These are phyloP conservation scores for Capromys pilorides DNA, from an alignment of 2,797 vertebrate genomes.

Conservation along the genomic window DNA sequence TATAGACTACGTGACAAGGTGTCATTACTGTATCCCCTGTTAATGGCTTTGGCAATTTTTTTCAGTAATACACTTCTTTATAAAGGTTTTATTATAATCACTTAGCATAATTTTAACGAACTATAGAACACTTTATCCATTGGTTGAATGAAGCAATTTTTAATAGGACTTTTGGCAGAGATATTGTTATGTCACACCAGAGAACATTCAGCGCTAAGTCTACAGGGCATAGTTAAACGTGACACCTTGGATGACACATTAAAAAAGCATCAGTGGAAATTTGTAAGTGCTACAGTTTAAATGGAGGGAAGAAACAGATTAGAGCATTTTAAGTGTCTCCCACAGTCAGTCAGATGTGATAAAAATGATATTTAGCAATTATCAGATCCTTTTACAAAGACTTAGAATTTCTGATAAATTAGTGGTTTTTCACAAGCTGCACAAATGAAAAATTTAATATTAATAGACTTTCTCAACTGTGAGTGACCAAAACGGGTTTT, in stretches of 20 bases:
- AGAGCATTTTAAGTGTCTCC: constrained; percentile 68
- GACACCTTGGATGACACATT: constrained; percentile 49
- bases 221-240: constrained; percentile 70
- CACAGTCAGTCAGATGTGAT: constrained; percentile 50
- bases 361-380: constrained; percentile 46
- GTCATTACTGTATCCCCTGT: constrained; percentile 42
- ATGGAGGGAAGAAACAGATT: constrained; percentile 56
- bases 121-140: constrained; percentile 63
- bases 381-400: background rate
- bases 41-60: constrained; percentile 20
- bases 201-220: constrained; percentile 57
- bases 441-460: background rate
- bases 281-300: constrained; percentile 67
- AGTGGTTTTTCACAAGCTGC: background rate
- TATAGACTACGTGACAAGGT: background rate
- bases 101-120: constrained; percentile 72
- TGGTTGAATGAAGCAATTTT: constrained; percentile 66
- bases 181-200: constrained; percentile 65
- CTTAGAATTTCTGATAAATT: constrained; percentile 26
- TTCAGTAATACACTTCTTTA: constrained; percentile 64
- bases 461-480: background rate
- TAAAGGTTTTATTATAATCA: constrained; percentile 72
- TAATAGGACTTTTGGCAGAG: constrained; percentile 65
- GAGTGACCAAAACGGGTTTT: background rate
- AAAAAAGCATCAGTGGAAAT: constrained; percentile 63